These are phyloP conservation scores for Ips typographus DNA, from an alignment of 1,140 invertebrate genomes.

Conservation along the genomic window DNA sequence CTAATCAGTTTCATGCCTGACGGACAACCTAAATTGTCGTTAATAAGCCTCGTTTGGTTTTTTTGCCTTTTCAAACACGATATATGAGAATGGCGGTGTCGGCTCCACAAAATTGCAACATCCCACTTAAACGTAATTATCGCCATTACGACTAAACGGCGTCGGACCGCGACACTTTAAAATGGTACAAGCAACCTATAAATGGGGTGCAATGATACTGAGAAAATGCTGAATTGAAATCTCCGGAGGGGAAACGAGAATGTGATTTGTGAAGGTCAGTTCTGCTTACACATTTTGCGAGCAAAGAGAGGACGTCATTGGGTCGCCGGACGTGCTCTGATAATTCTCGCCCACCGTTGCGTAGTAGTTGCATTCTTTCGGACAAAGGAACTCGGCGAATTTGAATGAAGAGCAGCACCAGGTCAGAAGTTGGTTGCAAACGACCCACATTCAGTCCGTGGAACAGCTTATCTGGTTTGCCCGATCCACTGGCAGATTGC, in stretches of 20 bases:
- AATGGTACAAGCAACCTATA: constrained; percentile 1
- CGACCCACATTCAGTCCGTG: not conserved
- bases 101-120: constrained; percentile 26
- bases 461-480: not conserved
- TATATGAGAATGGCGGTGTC: constrained; percentile 27
- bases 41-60: constrained; percentile 17
- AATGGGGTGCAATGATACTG: not conserved
- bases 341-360: not conserved
- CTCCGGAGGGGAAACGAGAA: not conserved
- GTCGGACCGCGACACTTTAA: constrained; percentile 13
- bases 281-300: not conserved
- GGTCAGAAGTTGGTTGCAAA: not conserved
- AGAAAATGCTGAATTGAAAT: constrained; percentile 3
- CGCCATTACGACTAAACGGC: constrained; percentile 19
- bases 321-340: not conserved
- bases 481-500: not conserved
- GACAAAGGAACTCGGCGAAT: not conserved
- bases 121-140: constrained; percentile 29
- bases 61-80: constrained; percentile 15
- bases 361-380: not conserved
- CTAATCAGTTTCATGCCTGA: too few relatives aligned
- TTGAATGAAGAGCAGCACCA: not conserved
- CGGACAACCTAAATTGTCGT: constrained; percentile 12
- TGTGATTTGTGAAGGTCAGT: not conserved
- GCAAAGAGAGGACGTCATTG: not conserved